Conservation (phyloP, 1,140 invertebrate species). For the Lysiphlebus fabarum region DNA sequence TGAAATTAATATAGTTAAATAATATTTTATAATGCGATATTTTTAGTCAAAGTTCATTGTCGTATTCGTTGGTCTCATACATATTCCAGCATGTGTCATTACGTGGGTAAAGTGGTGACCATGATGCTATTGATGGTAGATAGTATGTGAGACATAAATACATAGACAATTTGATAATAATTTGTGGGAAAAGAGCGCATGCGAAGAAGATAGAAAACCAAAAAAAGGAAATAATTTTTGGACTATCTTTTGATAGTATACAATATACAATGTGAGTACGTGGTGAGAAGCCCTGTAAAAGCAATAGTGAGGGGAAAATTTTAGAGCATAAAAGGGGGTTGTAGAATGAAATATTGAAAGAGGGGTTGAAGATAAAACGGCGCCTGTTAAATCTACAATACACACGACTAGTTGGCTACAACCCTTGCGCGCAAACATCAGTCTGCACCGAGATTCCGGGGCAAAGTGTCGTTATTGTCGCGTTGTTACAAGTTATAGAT, state of each 20-base stretch:
- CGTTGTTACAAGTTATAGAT: conserved; percentile 46
- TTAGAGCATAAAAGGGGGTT: background rate
- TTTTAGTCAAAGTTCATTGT: conserved; percentile 4
- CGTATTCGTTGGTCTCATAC: conserved; percentile 1
- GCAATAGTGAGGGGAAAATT: conserved; percentile 14
- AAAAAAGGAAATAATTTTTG: background rate
- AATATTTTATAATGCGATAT: background rate
- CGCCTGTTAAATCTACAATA: conserved; percentile 2
- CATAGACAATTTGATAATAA: too few relatives aligned
- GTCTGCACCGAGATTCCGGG: conserved; percentile 49
- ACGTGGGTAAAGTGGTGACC: conserved; percentile 41
- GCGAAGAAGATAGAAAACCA: conserved; percentile 31
- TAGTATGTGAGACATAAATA: conserved; percentile 35
- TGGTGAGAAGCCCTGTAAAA: conserved; percentile 27
- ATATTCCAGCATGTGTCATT: conserved; percentile 32
- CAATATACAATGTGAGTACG: conserved; percentile 30
- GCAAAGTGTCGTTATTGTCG: conserved; percentile 40
- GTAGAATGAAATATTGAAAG: conserved; percentile 15
- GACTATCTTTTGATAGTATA: conserved; percentile 23
- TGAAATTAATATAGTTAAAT: too few relatives aligned
- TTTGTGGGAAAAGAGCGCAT: conserved; percentile 34
- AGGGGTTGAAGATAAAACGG: conserved; percentile 1
- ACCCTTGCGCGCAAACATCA: conserved; percentile 33
- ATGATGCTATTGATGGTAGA: conserved; percentile 36
- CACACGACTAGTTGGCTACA: conserved; percentile 28